Evolutionary conservation across 2,888 invertebrate species (phyloP).

Genomic region (Tyria jacobaeae): DNA sequence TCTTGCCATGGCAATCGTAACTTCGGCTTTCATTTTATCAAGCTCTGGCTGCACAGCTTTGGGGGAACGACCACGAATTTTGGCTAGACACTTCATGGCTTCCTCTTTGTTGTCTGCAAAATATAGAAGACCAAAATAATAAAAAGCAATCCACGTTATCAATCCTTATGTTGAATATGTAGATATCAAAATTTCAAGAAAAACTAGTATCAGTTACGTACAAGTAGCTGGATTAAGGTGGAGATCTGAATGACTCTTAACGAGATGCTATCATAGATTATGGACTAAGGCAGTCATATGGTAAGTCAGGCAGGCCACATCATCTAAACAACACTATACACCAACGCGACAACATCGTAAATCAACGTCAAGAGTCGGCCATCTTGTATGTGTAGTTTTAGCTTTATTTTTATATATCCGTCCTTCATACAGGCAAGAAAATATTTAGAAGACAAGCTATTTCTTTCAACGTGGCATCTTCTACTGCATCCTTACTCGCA

Average conservation of each 20-base stretch:
- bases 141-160: no score
- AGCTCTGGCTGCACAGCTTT: constrained; percentile 89
- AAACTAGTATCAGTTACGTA: not conserved
- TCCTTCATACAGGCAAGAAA: no score
- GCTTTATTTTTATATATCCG: no score
- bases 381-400: no score
- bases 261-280: not conserved
- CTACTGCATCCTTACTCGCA: no score
- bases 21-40: constrained; percentile 85
- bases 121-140: no score
- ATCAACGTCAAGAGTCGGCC: no score
- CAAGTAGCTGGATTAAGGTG: not conserved
- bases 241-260: not conserved
- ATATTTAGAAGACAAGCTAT: no score
- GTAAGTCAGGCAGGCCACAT: no score
- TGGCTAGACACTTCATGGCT: constrained; percentile 88
- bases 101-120: constrained; percentile 77
- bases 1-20: constrained; percentile 70
- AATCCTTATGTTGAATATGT: not conserved
- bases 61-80: constrained; percentile 88
- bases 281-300: not conserved
- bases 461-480: no score
- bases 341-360: no score
- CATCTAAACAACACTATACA: no score
- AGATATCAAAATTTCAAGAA: not conserved